Percentiles rank a stretch among this genome's conserved stretches.
Conservation (phyloP, 2,113 vertebrate genomes). For the Tachycineta bicolor region DNA sequence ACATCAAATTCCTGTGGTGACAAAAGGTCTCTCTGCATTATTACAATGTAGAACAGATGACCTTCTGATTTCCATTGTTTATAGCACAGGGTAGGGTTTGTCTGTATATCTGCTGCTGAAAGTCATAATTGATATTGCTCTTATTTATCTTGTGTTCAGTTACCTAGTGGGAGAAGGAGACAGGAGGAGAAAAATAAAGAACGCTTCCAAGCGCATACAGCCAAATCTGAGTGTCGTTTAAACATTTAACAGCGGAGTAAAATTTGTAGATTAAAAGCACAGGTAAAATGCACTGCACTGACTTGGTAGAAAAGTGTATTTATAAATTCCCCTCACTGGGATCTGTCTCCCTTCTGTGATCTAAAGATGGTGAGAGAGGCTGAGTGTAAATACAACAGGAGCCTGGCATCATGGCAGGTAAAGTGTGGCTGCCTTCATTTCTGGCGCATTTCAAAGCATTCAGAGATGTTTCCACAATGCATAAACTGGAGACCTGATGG, state of each 20-base stretch:
- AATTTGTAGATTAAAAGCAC: not conserved
- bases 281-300: not conserved
- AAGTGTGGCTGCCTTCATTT: not conserved
- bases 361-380: not conserved
- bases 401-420: not conserved
- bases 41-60: not conserved
- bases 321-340: not conserved
- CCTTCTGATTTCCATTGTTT: not conserved
- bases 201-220: not conserved
- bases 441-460: not conserved
- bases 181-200: not conserved
- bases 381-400: not conserved
- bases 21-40: not conserved
- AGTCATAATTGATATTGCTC: not conserved
- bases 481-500: not conserved
- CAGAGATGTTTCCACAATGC: not conserved
- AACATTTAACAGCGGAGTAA: not conserved
- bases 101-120: not conserved
- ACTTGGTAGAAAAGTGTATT: not conserved
- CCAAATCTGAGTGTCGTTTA: not conserved
- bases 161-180: not conserved
- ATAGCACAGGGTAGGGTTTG: not conserved
- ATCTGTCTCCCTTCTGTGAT: not conserved
- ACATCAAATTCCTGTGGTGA: not conserved
- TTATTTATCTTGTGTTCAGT: not conserved